Evolutionary conservation across 2,113 vertebrate species (phyloP), one percentile per base, ranked within the genome.

Genomic region (Malurus cyaneus): DNA sequence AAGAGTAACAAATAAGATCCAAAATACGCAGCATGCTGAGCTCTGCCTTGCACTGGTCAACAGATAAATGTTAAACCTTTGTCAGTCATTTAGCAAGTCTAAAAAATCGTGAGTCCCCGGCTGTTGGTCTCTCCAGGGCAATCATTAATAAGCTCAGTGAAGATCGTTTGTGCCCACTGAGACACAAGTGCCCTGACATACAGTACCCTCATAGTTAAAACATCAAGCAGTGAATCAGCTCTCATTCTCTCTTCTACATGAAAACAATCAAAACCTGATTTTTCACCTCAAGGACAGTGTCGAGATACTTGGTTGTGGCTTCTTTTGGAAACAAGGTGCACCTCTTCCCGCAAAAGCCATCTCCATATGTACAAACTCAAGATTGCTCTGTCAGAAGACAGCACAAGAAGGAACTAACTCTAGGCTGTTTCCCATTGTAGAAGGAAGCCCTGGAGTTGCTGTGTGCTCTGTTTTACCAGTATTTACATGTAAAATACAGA

Each of bases 301-400:
- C 47, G 39, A 59, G 32, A 47, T 24, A 74, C 4, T 15, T 79
- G 16, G 6, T 31, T 89, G 41, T 41, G 21, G 12, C 25, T 76
- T 85, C 41, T 72, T 89, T 46, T 44, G 60, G 80, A 71, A 95
- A 81, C 10, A 72, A 79, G 25, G 11, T 80, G 46, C 24, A 88
- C 39, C 5, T 65, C 32, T 65, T 88, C 46, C 66, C 66, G 54
- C 9, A 80, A 66, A 76, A 72, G 52, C 14, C 2, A 2, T 42
- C 14, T 11, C 42, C 12, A 14, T 34, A 23, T 8, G 10, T n/a
- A 36, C 10, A 81, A 81, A 67, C 19, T 64, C 34, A 67, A 61
- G 62, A 72, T 6, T 5, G 23, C 7, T 10, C 13, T 31, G 34
- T 69, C 32, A 72, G 71, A 85, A 82, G 36, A 77, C 4, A 31